Conservation (phyloP, 2,797 vertebrate genomes). For the Anguilla pacifica region DNA sequence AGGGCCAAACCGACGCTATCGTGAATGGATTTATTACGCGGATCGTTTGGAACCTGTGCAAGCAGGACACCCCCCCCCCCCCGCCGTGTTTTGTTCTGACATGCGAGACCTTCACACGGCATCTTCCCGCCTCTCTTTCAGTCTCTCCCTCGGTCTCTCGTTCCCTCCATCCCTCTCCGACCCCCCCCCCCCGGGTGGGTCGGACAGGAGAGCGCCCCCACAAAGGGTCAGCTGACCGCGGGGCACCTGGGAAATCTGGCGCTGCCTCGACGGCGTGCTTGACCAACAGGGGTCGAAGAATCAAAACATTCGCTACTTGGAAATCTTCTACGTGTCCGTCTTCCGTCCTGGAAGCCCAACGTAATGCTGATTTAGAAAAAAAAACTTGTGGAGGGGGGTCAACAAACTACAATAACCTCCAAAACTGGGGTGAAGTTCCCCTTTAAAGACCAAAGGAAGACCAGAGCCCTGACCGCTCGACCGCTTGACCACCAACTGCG, state of each 20-base stretch:
- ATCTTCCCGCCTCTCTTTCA: neutral
- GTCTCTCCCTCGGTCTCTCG: neutral
- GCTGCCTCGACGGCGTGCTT: neutral
- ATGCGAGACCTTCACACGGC: neutral
- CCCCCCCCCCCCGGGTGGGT: neutral
- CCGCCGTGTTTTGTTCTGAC: no score
- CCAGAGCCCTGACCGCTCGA: no score
- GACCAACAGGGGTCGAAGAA: no score
- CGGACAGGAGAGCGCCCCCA: neutral
- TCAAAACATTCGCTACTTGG: no score
- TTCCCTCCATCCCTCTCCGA: neutral
- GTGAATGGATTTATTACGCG: neutral
- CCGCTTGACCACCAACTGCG: neutral
- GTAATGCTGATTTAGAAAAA: no score
- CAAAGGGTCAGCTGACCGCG: neutral
- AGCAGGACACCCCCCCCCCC: neutral
- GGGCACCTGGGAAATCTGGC: neutral
- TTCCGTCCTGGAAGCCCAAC: no score
- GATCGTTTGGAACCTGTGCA: neutral
- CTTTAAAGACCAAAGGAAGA: no score
- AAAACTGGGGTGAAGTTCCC: no score
- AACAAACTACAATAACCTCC: no score
- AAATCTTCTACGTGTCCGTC: no score
- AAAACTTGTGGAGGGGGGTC: no score
- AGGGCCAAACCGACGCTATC: no score